phyloP scores from a whole-genome alignment of 64 coral and sea anemone genomes.

The Platygyra sinensis region DNA sequence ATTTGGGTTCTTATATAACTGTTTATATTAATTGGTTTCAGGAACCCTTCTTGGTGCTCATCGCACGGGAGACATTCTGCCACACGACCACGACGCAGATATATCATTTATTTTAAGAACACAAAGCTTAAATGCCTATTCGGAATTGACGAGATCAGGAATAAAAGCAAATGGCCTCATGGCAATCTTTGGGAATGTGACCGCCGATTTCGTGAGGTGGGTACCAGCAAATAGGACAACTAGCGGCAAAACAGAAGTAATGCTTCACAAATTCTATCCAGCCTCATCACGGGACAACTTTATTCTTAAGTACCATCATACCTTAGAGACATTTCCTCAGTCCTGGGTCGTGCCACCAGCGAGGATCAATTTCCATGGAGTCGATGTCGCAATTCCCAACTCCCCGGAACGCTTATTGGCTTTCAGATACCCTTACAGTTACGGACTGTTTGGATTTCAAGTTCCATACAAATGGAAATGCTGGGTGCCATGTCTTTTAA shows the following conservation, averaged over 20 bases:
- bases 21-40: not conserved
- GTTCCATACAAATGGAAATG: conserved; percentile 96
- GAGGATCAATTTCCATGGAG: conserved; percentile 76
- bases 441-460: conserved; percentile 41
- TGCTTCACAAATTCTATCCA: conserved; percentile 81
- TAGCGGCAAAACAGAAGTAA: conserved; percentile 32
- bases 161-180: conserved; percentile 59
- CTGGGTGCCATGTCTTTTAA: conserved; percentile 81
- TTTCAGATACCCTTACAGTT: conserved; percentile 79
- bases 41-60: conserved; percentile 84
- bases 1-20: too few species aligned
- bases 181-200: conserved; percentile 43
- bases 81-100: conserved; percentile 88
- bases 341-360: conserved; percentile 60
- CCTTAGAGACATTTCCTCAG: conserved; percentile 54
- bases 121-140: conserved; percentile 7
- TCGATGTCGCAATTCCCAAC: conserved; percentile 65
- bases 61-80: conserved; percentile 62
- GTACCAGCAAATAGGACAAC: conserved; percentile 23
- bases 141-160: conserved; percentile 19
- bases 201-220: conserved; percentile 82
- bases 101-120: conserved; percentile 61
- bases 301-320: conserved; percentile 65
- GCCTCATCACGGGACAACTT: conserved; percentile 59
- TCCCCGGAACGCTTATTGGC: conserved; percentile 38